phyloP scores from a whole-genome alignment of 2,113 vertebrate species.

The Platycercus adscitus region DNA sequence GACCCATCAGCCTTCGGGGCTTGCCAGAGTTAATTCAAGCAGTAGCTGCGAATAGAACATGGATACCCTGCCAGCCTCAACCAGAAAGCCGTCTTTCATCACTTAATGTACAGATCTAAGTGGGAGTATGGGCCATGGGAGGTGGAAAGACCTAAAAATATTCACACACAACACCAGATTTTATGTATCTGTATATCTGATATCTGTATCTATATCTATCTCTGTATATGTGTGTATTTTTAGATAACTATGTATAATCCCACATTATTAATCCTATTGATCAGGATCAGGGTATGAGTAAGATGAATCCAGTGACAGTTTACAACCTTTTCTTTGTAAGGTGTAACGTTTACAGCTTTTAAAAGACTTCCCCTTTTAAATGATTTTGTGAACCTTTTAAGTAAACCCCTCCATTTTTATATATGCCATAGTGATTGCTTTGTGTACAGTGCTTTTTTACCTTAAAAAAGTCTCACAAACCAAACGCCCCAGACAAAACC shows the following conservation, averaged over 20 bases:
- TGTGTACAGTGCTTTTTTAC: background rate
- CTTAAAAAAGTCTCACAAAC: background rate
- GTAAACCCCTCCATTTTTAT: background rate
- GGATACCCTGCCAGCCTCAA: background rate
- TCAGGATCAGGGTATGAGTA: background rate
- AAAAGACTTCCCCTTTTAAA: background rate
- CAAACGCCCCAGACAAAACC: rapidly evolving
- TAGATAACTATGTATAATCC: background rate
- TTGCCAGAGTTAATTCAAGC: background rate
- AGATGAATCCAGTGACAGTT: background rate
- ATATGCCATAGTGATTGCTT: background rate
- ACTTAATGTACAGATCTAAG: background rate
- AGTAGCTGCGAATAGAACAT: background rate
- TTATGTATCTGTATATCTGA: background rate
- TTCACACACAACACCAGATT: background rate
- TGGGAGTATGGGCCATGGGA: background rate
- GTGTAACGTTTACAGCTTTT: background rate
- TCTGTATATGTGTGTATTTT: background rate
- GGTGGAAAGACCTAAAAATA: background rate
- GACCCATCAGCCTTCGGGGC: background rate
- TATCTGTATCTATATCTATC: background rate
- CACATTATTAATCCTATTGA: background rate
- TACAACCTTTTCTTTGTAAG: background rate
- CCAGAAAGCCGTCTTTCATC: background rate
- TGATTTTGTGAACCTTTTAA: background rate